Evolutionary conservation across 2,797 vertebrate species (phyloP).

Genomic region (Anolis apletophallus): DNA sequence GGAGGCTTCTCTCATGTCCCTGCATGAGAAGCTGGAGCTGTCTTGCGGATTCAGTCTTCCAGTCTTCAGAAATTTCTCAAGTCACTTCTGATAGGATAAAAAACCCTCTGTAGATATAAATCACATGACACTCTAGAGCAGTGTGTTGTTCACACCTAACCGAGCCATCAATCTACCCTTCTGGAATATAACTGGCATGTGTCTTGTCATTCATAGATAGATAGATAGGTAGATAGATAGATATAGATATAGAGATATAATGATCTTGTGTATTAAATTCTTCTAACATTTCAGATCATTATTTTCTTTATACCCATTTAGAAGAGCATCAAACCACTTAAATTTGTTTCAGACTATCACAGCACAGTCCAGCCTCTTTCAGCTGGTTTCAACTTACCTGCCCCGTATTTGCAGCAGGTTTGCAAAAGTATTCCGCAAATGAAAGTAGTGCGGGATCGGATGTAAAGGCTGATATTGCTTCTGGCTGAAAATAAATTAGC

Average conservation of each 20-base stretch:
- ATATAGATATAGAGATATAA: no score
- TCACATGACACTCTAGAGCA: no score
- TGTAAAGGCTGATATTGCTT: conserved; percentile 94
- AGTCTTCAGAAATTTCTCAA: no score
- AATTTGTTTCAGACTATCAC: not conserved
- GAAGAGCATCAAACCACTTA: not conserved
- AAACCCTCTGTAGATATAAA: no score
- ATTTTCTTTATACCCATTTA: not conserved
- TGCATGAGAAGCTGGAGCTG: no score
- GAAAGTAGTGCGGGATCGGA: conserved; percentile 94
- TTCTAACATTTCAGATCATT: not conserved
- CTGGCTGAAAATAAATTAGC: conserved; percentile 82
- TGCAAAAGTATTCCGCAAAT: conserved; percentile 96
- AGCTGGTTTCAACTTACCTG: conserved; percentile 79
- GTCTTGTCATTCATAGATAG: no score
- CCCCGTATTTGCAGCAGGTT: conserved; percentile 86
- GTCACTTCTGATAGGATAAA: no score
- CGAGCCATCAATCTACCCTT: not conserved
- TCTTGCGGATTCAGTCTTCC: no score
- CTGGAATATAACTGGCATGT: not conserved
- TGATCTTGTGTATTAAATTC: not conserved
- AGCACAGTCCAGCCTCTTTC: not conserved
- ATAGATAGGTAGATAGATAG: no score
- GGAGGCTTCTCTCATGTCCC: no score
- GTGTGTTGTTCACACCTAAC: no score